Conservation (phyloP, 2,113 vertebrate genomes). For the Urocolius indicus region DNA sequence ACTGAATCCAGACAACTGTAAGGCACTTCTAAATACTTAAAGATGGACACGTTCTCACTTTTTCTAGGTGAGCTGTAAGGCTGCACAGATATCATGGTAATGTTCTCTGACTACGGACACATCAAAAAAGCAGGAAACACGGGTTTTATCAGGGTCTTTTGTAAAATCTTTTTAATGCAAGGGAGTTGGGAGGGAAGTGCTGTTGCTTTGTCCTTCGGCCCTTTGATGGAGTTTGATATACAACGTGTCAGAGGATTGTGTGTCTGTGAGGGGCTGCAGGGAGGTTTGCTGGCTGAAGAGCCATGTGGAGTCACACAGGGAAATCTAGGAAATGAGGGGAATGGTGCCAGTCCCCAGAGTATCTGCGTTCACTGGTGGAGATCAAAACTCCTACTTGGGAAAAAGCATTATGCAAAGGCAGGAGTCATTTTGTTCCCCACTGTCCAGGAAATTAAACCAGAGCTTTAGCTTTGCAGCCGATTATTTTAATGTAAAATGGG, state of each 20-base stretch:
- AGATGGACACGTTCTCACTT: background rate
- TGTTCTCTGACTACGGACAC: background rate
- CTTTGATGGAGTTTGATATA: slow-evolving; percentile 69
- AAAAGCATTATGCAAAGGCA: background rate
- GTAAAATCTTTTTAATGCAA: slow-evolving; percentile 60
- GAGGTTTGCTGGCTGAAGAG: background rate
- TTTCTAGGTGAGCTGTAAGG: background rate
- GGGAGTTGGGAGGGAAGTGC: slow-evolving; percentile 64
- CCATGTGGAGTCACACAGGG: background rate
- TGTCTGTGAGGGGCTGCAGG: background rate
- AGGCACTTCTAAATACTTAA: background rate
- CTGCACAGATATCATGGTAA: background rate
- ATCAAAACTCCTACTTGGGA: background rate
- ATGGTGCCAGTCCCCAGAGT: background rate
- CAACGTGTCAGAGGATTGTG: background rate
- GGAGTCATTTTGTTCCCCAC: background rate
- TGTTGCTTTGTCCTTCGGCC: background rate
- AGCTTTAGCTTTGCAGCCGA: background rate
- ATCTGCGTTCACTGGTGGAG: background rate
- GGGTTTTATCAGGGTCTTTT: slow-evolving; percentile 75
- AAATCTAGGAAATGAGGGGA: slow-evolving; percentile 36
- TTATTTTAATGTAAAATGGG: background rate
- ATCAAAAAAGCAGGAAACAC: slow-evolving; percentile 81
- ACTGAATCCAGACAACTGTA: background rate
- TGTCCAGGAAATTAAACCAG: slow-evolving; percentile 27